Percentiles rank a stretch among this genome's conserved stretches.
phyloP scores from a whole-genome alignment of 2,888 invertebrate species.

The Ecliptopera silaceata region DNA sequence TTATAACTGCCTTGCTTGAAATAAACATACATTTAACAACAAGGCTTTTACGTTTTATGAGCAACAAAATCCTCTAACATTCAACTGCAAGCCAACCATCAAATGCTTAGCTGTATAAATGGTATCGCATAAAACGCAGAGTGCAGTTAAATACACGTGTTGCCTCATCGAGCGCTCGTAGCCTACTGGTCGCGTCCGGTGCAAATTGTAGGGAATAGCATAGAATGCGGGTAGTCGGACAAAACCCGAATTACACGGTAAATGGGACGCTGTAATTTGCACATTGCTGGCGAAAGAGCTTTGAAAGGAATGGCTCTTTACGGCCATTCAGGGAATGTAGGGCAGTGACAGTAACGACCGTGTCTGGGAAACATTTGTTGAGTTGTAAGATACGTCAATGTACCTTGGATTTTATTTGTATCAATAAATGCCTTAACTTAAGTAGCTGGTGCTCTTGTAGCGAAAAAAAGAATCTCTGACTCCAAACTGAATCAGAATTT shows the following conservation, averaged over 20 bases:
- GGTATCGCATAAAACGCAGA: constrained; percentile 66
- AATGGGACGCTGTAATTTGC: constrained; percentile 69
- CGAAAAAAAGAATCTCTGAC: no score
- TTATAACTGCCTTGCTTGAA: neutral
- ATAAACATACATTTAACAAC: neutral
- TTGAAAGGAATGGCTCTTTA: constrained; percentile 56
- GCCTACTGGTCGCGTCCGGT: constrained; percentile 65
- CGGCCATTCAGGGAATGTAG: constrained; percentile 41
- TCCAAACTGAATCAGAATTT: no score
- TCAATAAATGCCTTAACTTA: no score
- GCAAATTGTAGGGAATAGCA: constrained; percentile 62
- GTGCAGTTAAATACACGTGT: constrained; percentile 70
- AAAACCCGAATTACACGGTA: constrained; percentile 62
- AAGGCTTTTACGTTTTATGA: constrained; percentile 6
- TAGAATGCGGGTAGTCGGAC: constrained; percentile 60
- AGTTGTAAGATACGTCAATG: constrained; percentile 13
- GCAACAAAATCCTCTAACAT: constrained; percentile 15
- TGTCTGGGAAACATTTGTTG: constrained; percentile 19
- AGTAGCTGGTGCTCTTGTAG: no score
- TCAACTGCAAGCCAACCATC: constrained; percentile 19
- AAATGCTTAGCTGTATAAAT: constrained; percentile 42
- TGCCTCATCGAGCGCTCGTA: constrained; percentile 47
- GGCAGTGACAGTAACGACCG: constrained; percentile 32
- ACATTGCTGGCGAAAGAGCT: constrained; percentile 51
- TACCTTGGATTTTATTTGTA: neutral